Base-by-base conservation (phyloP, 2,888 invertebrate species). In the Sthenelais limicola region DNA sequence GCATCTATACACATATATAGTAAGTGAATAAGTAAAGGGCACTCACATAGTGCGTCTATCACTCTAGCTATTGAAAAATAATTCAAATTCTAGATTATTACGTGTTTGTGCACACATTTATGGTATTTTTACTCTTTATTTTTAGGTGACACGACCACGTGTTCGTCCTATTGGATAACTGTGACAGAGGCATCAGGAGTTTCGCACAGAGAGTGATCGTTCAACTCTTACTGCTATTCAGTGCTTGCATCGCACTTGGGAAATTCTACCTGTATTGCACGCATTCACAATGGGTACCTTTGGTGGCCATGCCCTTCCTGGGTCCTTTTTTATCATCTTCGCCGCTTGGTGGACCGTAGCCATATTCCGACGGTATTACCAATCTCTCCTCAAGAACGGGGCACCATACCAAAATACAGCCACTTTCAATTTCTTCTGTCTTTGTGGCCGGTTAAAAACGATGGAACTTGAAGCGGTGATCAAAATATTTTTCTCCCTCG, bases 231-330 rank as follows among this genome's bases (percentile, higher is more conserved):
- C n/a, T n/a, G n/a, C n/a, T n/a, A n/a, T n/a, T n/a, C n/a, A n/a
- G n/a, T n/a, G n/a, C n/a, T n/a, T n/a, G n/a, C n/a, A n/a, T n/a
- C n/a, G n/a, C n/a, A n/a, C n/a, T n/a, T n/a, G n/a, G n/a, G n/a
- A n/a, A n/a, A n/a, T 18, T 15, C 1, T 43, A 68, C 68, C 12
- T 24, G 54, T 28, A 9, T 62, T 67, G 33, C 62, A 73, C 15
- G 68, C 24, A n/a, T 5, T 21, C 21, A 26, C 48, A n/a, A 89
- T 89, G 88, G 88, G 88, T 7, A 84, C 80, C 24, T 88, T 89
- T 77, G 74, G 84, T 62, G 89, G 89, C 28, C 89, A 90, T 78
- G 83, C 87, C 21, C 81, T 89, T 0, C 89, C 89, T 0, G 89
- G 89, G 24, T 83, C 86, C 4, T 88, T 87, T 73, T 85, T 88